A percentile compares a stretch with the other conserved stretches of the same genome.
Conservation (phyloP, 2,113 vertebrate genomes). For the Sciurus niger region DNA sequence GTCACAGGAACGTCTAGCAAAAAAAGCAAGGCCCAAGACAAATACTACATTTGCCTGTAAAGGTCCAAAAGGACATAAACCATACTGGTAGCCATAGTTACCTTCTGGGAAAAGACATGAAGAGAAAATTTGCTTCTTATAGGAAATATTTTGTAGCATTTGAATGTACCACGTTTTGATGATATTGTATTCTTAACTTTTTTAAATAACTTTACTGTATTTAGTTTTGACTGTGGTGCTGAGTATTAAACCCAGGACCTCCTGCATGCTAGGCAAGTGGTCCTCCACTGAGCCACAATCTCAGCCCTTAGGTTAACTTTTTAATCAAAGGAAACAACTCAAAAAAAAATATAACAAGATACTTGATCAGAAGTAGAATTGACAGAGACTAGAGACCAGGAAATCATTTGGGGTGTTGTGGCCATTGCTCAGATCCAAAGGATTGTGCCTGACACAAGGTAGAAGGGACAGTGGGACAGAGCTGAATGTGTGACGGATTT, state of each 20-base stretch:
- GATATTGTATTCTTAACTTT: neutral
- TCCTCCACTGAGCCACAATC: too few relatives aligned
- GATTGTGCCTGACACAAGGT: neutral
- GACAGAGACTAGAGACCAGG: neutral
- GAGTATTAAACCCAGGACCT: too few relatives aligned
- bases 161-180: neutral
- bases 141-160: neutral
- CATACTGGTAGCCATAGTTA: neutral
- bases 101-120: neutral
- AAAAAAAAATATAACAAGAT: neutral
- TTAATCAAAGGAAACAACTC: neutral
- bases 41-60: neutral
- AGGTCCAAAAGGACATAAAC: neutral
- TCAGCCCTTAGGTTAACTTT: too few relatives aligned
- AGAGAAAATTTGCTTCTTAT: neutral
- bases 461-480: neutral
- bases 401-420: neutral
- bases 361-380: neutral
- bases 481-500: neutral
- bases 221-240: too few relatives aligned
- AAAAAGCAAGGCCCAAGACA: neutral
- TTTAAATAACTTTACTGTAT: too few relatives aligned
- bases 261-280: too few relatives aligned
- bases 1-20: neutral
- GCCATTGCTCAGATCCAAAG: neutral